Evolutionary conservation across 2,113 vertebrate genomes (phyloP).

Genomic region (Bos javanicus): DNA sequence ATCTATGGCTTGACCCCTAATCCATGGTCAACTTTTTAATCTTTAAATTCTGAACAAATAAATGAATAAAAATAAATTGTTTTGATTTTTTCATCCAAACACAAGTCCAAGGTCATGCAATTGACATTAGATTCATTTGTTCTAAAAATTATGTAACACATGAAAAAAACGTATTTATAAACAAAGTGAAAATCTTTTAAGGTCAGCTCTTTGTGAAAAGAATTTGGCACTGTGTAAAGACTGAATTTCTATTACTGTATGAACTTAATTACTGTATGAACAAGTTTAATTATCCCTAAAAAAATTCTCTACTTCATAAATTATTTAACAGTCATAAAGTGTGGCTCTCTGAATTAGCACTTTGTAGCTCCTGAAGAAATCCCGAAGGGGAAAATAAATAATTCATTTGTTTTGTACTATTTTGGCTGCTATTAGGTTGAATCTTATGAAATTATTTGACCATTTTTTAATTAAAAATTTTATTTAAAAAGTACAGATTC

Average conservation of each 20-base stretch:
- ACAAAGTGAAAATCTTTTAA: neutral
- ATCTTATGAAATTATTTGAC: neutral
- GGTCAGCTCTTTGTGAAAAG: neutral
- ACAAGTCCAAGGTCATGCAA: neutral
- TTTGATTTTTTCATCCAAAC: neutral
- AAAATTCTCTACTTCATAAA: conserved; percentile 4
- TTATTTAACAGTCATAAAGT: neutral
- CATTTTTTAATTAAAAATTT: neutral
- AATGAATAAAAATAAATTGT: neutral
- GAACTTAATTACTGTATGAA: neutral
- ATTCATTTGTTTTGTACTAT: neutral
- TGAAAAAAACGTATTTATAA: conserved; percentile 1
- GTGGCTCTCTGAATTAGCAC: neutral
- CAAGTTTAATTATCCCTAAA: neutral
- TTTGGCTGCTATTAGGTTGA: neutral
- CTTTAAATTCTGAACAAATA: neutral
- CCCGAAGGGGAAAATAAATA: neutral
- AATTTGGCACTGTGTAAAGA: neutral
- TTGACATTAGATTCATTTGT: neutral
- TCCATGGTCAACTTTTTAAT: neutral
- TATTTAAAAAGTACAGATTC: neutral
- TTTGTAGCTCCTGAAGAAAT: neutral
- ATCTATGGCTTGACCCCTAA: neutral
- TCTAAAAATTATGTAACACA: neutral
- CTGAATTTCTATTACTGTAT: neutral